Evolutionary conservation across 2,113 vertebrate genomes (phyloP).

Genomic region (Perccottus glenii): DNA sequence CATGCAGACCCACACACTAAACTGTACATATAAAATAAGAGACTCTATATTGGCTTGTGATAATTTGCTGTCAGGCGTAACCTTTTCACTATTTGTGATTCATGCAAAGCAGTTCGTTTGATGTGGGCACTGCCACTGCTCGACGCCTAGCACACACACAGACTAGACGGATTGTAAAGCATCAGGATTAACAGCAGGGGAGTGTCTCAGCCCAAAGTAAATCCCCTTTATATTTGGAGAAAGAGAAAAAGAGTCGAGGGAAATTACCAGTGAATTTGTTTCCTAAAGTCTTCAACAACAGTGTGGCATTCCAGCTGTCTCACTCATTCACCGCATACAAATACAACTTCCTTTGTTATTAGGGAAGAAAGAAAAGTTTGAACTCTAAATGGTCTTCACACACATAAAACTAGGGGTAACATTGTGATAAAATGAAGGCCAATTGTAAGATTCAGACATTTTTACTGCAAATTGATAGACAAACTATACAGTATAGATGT

Average conservation of each 20-base stretch:
- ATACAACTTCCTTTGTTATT: slow-evolving; percentile 1
- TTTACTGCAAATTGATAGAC: too few species aligned
- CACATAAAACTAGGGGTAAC: too few species aligned
- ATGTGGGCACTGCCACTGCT: slow-evolving; percentile 47
- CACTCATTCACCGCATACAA: slow-evolving; percentile 30
- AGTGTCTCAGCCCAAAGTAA: slow-evolving; percentile 42
- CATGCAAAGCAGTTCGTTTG: slow-evolving; percentile 36
- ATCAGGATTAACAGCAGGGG: slow-evolving; percentile 60
- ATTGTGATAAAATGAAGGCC: too few species aligned
- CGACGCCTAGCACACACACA: slow-evolving; percentile 12
- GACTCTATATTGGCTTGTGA: slow-evolving; percentile 39
- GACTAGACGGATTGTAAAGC: slow-evolving; percentile 34
- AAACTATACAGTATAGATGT: too few species aligned
- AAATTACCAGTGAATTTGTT: slow-evolving; percentile 52
- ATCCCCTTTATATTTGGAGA: slow-evolving; percentile 53
- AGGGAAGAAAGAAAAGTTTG: slow-evolving; percentile 1
- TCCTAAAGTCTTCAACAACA: slow-evolving; percentile 22
- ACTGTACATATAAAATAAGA: slow-evolving; percentile 25
- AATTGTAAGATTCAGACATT: too few species aligned
- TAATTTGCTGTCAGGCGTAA: slow-evolving; percentile 51
- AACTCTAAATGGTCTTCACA: neutral
- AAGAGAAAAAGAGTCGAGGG: slow-evolving; percentile 44
- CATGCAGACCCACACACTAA: slow-evolving; percentile 20
- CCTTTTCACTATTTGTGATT: slow-evolving; percentile 56
- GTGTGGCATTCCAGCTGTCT: slow-evolving; percentile 20